Evolutionary conservation across 2,797 vertebrate genomes (phyloP).

Genomic region (Pipistrellus pipistrellus): DNA sequence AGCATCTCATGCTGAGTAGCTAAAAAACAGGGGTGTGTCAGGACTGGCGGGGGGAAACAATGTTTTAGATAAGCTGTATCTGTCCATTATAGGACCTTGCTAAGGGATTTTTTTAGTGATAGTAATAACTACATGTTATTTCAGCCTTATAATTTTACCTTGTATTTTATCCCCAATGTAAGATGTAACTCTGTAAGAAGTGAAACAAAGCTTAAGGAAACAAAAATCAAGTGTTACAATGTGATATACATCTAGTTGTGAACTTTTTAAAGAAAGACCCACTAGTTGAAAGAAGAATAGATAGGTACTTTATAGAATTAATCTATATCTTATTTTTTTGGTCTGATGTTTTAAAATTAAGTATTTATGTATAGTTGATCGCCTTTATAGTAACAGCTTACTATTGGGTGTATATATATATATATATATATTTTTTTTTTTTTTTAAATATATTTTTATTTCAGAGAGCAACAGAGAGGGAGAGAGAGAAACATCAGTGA

Average conservation of each 20-base stretch:
- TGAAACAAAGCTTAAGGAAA: not conserved
- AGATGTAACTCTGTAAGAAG: not conserved
- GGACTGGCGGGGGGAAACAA: not conserved
- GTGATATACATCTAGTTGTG: not conserved
- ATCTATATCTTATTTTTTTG: not conserved
- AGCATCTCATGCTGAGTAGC: not conserved
- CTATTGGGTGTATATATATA: not conserved
- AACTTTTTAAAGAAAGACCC: not conserved
- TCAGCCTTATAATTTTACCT: not conserved
- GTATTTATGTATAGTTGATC: not conserved
- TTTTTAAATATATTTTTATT: no score
- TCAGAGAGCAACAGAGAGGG: no score
- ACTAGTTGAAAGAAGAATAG: not conserved
- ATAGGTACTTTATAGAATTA: not conserved
- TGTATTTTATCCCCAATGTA: not conserved
- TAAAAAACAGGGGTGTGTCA: not conserved
- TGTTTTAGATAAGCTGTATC: not conserved
- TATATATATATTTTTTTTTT: no score
- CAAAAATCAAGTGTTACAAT: not conserved
- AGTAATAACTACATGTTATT: not conserved
- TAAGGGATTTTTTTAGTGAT: not conserved
- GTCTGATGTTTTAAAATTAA: conserved; percentile 31
- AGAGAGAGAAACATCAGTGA: no score
- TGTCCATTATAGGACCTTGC: not conserved
- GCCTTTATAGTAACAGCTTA: not conserved